phyloP scores from a whole-genome alignment of 2,113 vertebrate genomes.

The Seriola quinqueradiata region DNA sequence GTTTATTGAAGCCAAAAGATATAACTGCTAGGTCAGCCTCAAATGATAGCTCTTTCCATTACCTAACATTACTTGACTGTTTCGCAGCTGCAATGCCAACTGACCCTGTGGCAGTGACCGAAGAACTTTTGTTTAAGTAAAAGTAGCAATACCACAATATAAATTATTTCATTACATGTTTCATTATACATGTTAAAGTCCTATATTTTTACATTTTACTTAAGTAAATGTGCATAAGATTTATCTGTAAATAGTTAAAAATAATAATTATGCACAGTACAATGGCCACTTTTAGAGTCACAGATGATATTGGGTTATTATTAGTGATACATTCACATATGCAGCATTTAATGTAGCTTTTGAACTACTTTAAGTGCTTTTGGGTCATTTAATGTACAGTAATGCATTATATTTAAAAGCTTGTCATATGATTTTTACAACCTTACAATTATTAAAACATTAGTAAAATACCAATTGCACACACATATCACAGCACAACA shows the following conservation, averaged over 20 bases:
- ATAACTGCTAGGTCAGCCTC: constrained; percentile 9
- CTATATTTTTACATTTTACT: background rate
- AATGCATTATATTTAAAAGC: background rate
- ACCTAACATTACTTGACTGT: background rate
- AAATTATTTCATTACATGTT: background rate
- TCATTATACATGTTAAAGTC: background rate
- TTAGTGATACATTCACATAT: background rate
- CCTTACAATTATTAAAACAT: background rate
- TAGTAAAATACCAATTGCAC: background rate
- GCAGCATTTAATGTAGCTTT: background rate
- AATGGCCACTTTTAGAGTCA: background rate
- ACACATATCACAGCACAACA: background rate
- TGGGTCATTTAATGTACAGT: background rate
- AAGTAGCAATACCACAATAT: background rate
- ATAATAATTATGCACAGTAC: background rate
- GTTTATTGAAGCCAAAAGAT: constrained; percentile 53
- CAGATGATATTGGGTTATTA: background rate
- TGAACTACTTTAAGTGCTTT: background rate
- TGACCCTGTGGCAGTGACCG: background rate
- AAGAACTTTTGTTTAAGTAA: background rate
- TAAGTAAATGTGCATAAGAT: background rate
- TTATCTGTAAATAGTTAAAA: background rate
- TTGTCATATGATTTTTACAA: background rate
- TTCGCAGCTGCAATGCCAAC: constrained; percentile 24
- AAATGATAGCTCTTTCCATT: constrained; percentile 8